A percentile compares a stretch with the other conserved stretches of the same genome.
These are phyloP conservation scores for Mizuhopecten yessoensis DNA, from an alignment of 1,140 invertebrate genomes.

Conservation along the genomic window DNA sequence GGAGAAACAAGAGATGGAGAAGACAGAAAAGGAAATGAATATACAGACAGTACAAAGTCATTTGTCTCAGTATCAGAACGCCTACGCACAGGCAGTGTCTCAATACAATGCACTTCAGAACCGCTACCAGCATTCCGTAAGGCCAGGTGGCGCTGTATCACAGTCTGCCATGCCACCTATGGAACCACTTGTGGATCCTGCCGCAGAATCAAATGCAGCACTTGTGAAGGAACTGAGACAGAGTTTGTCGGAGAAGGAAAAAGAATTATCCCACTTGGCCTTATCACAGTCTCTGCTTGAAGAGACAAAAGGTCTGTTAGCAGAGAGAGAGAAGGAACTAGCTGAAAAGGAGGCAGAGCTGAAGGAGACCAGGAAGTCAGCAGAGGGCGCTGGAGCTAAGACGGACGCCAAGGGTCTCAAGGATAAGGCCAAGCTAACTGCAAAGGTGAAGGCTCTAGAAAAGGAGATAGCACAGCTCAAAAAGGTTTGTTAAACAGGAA, in stretches of 20 bases:
- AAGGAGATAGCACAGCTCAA: conserved; percentile 90
- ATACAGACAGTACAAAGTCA: conserved; percentile 75
- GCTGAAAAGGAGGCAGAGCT: conserved; percentile 60
- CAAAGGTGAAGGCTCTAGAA: conserved; percentile 92
- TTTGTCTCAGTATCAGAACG: conserved; percentile 73
- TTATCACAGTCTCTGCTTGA: conserved; percentile 52
- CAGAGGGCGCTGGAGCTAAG: conserved; percentile 55
- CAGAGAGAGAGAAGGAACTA: conserved; percentile 63
- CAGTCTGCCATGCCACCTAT: neutral
- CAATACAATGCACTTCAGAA: conserved; percentile 77
- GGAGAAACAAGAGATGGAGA: conserved; percentile 79
- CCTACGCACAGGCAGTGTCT: conserved; percentile 75
- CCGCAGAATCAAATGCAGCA: conserved; percentile 40
- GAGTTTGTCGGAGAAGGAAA: conserved; percentile 57
- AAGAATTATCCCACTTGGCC: conserved; percentile 43
- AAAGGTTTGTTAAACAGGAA: conserved; percentile 78
- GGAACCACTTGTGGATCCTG: neutral
- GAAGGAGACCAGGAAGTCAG: conserved; percentile 59
- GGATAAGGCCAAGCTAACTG: conserved; percentile 91
- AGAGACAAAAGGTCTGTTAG: conserved; percentile 48
- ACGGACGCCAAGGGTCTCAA: conserved; percentile 88
- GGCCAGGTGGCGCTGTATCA: conserved; percentile 54
- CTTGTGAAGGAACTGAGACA: conserved; percentile 46
- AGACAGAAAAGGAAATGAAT: conserved; percentile 85
- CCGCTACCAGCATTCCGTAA: conserved; percentile 72